Conservation (phyloP, 2,113 vertebrate genomes). For the Heteronetta atricapilla region DNA sequence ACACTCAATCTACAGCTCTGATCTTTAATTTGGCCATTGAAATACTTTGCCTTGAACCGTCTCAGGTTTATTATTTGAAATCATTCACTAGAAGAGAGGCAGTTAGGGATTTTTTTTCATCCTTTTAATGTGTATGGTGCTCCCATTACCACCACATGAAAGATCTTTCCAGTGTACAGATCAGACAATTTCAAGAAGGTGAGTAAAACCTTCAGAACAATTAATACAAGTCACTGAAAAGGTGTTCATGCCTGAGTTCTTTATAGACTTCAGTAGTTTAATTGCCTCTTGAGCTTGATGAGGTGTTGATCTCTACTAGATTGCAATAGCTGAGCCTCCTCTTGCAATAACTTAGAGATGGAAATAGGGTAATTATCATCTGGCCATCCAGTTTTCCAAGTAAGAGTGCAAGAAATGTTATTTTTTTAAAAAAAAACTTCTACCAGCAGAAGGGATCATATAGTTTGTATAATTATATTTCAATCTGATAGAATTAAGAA, state of each 20-base stretch:
- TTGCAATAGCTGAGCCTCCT: background rate
- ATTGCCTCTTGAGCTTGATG: constrained; percentile 7
- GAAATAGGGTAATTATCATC: background rate
- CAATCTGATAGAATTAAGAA: background rate
- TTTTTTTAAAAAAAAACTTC: constrained; percentile 5
- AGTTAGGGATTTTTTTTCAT: background rate
- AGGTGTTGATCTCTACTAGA: constrained; percentile 21
- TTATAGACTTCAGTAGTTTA: background rate
- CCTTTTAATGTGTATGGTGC: background rate
- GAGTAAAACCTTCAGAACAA: background rate
- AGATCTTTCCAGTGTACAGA: background rate
- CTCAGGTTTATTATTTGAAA: background rate
- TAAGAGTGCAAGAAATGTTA: background rate
- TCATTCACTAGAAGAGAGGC: background rate
- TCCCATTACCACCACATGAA: background rate
- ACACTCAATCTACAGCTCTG: background rate
- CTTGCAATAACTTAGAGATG: constrained; percentile 7
- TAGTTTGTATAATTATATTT: background rate
- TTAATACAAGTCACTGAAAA: background rate
- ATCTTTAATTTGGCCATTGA: background rate
- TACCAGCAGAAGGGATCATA: background rate
- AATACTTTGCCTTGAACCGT: background rate
- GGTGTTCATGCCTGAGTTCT: background rate
- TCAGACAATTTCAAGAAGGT: background rate
- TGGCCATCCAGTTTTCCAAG: constrained; percentile 14